These are phyloP conservation scores for Platycnemis pennipes DNA, from an alignment of 2,888 invertebrate species.

Conservation along the genomic window DNA sequence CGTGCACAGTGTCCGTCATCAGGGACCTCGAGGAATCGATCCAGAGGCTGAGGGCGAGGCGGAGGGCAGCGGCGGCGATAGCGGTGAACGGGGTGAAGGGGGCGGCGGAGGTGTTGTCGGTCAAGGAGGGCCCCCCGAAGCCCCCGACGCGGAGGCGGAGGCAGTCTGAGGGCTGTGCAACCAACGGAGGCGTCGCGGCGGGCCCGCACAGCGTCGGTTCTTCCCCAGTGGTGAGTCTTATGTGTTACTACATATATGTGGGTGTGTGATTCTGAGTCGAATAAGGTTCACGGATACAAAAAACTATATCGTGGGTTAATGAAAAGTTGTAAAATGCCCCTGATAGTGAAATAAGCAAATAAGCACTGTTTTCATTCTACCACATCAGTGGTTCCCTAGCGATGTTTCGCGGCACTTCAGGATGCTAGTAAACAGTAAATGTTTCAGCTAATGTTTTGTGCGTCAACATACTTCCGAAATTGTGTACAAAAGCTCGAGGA, in stretches of 20 bases:
- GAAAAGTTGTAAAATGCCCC: too few species aligned
- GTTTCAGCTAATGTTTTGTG: too few species aligned
- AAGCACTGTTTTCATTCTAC: too few species aligned
- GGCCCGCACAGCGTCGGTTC: slow-evolving; percentile 52
- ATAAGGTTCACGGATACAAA: too few species aligned
- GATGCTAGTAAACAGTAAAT: too few species aligned
- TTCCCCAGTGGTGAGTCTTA: slow-evolving; percentile 63
- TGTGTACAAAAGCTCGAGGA: too few species aligned
- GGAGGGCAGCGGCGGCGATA: background rate
- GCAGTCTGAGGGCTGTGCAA: slow-evolving; percentile 22
- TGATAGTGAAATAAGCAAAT: too few species aligned
- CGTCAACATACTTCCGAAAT: too few species aligned
- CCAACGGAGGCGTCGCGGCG: background rate
- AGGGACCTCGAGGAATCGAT: slow-evolving; percentile 36
- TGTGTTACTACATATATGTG: background rate
- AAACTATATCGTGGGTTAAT: too few species aligned
- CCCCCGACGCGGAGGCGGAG: slow-evolving; percentile 25
- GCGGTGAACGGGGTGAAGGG: slow-evolving; percentile 4
- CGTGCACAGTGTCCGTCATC: slow-evolving; percentile 29
- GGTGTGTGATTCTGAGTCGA: background rate
- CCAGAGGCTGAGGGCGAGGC: slow-evolving; percentile 17
- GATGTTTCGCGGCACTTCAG: too few species aligned
- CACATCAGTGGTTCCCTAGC: too few species aligned
- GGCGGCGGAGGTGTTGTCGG: slow-evolving; percentile 3
- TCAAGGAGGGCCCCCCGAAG: slow-evolving; percentile 39